Evolutionary conservation across 30 jellyfish, hydroid and myxozoan genomes (phyloP).

Genomic region (Hydractinia symbiolongicarpus): DNA sequence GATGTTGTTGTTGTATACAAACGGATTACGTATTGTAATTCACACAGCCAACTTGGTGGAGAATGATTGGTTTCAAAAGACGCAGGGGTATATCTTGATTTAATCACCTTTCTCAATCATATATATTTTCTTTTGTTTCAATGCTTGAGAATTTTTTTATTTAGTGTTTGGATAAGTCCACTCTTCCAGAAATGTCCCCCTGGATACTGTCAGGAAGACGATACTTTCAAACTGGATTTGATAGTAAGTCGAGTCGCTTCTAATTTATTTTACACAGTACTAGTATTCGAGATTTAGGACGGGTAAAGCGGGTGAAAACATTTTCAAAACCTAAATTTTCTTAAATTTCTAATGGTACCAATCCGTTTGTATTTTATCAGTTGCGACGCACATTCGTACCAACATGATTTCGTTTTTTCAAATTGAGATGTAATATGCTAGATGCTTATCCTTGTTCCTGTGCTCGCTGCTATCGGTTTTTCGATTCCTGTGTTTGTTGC

Average conservation of each 20-base stretch:
- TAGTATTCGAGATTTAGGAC: too few relatives aligned
- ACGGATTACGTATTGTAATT: slow-evolving; percentile 63
- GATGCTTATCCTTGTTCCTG: too few relatives aligned
- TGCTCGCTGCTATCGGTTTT: too few relatives aligned
- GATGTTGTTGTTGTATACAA: slow-evolving; percentile 75
- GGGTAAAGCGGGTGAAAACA: too few relatives aligned
- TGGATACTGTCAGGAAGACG: not conserved
- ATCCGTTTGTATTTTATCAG: too few relatives aligned
- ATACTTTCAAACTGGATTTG: slow-evolving; percentile 43
- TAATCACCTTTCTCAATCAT: not conserved
- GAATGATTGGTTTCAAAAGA: slow-evolving; percentile 89
- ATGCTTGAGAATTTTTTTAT: slow-evolving; percentile 6
- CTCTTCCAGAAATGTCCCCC: slow-evolving; percentile 24
- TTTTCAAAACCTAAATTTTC: too few relatives aligned
- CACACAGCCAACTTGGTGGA: slow-evolving; percentile 84
- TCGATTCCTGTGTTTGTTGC: too few relatives aligned
- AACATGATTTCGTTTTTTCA: too few relatives aligned
- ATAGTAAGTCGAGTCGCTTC: slow-evolving; percentile 30
- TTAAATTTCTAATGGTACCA: too few relatives aligned
- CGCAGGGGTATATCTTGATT: slow-evolving; percentile 73
- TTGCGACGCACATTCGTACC: too few relatives aligned
- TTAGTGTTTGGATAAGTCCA: slow-evolving; percentile 82
- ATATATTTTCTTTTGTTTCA: not conserved
- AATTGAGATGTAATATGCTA: too few relatives aligned
- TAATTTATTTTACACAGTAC: too few relatives aligned